phyloP scores from a whole-genome alignment of 2,888 invertebrate genomes.

The Hololepta plana region DNA sequence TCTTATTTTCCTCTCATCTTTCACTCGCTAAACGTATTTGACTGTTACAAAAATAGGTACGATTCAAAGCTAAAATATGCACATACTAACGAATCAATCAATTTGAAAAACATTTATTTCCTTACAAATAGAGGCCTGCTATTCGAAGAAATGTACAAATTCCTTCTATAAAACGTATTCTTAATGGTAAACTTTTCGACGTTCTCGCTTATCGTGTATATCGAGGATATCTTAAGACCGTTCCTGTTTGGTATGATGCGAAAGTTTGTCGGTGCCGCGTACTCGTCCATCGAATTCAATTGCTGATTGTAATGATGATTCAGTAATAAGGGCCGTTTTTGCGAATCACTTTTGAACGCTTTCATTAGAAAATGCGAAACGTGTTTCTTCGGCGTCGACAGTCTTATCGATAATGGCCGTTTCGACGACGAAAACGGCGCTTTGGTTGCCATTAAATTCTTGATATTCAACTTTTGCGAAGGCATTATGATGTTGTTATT shows the following conservation, averaged over 20 bases:
- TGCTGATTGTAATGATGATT: constrained; percentile 11
- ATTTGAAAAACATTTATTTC: constrained; percentile 16
- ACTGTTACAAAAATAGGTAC: constrained; percentile 20
- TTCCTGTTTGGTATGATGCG: constrained; percentile 33
- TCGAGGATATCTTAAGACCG: constrained; percentile 35
- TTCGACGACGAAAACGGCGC: constrained; percentile 34
- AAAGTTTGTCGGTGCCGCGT: constrained; percentile 15
- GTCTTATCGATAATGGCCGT: constrained; percentile 27
- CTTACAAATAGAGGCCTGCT: constrained; percentile 29
- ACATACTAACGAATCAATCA: constrained; percentile 1
- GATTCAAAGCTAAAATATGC: constrained; percentile 8
- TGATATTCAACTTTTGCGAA: constrained; percentile 11
- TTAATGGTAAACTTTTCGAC: constrained; percentile 23
- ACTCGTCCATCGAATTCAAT: constrained; percentile 9
- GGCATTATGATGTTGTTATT: constrained; percentile 23
- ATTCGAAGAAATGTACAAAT: constrained; percentile 26
- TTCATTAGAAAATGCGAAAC: constrained; percentile 25
- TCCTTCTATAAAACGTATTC: constrained; percentile 22
- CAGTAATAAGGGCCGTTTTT: constrained; percentile 26
- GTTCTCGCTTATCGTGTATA: constrained; percentile 27
- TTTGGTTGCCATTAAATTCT: constrained; percentile 20
- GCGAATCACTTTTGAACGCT: constrained; percentile 25
- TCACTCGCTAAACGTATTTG: too few relatives aligned
- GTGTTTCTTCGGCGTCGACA: constrained; percentile 26
- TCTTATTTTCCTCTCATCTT: constrained; percentile 15